A percentile compares a stretch with the other conserved stretches of the same genome.
Conservation (phyloP, 2,797 vertebrate species). For the Xenops minutus region DNA sequence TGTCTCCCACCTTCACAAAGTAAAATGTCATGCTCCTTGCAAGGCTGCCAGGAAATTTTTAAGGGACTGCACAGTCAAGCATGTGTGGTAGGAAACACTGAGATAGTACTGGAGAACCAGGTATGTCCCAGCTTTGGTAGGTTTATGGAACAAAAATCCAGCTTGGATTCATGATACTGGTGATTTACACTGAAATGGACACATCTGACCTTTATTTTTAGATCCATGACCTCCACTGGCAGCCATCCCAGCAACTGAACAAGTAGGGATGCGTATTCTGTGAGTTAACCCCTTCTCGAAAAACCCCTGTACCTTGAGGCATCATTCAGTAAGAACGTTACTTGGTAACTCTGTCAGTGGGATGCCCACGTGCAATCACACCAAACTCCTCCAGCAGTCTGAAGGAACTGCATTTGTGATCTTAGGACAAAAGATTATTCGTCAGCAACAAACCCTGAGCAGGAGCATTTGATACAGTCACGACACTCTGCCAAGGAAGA, state of each 20-base stretch:
- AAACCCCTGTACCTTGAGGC: neutral
- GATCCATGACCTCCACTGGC: neutral
- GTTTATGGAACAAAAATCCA: neutral
- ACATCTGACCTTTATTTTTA: neutral
- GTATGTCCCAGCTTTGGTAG: fast-evolving
- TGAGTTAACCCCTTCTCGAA: neutral
- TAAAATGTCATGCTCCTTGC: neutral
- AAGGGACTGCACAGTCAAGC: neutral
- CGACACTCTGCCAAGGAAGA: neutral
- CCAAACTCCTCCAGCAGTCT: neutral
- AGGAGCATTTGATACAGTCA: neutral
- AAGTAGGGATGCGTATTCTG: neutral
- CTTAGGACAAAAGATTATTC: neutral
- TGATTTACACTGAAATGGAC: neutral
- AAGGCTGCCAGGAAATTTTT: neutral
- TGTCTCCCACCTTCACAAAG: neutral
- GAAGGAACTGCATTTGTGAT: neutral
- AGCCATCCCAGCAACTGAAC: neutral
- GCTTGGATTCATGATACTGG: neutral
- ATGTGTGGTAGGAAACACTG: neutral
- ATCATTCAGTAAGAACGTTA: neutral
- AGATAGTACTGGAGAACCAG: neutral
- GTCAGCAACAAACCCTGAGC: neutral
- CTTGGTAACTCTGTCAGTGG: neutral
- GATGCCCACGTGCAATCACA: neutral